Conservation (phyloP, 2,888 invertebrate species). For the Agriopis leucophaearia region DNA sequence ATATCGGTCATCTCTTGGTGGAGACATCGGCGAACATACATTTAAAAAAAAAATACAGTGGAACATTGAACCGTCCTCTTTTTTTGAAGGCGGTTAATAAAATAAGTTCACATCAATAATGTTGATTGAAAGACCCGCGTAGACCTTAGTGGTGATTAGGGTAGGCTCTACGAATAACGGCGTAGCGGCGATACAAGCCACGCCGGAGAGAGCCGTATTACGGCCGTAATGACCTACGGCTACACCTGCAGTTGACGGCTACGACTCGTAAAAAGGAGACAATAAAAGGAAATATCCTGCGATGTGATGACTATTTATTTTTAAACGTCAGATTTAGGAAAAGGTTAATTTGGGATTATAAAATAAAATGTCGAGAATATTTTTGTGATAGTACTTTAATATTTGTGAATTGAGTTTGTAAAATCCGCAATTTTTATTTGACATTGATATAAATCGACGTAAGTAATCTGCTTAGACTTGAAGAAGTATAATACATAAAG, state of each 20-base stretch:
- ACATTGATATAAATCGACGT: too few relatives aligned
- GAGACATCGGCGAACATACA: too few relatives aligned
- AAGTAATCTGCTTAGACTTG: too few relatives aligned
- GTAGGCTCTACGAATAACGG: slow-evolving; percentile 33
- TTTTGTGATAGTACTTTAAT: background rate
- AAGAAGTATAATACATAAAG: too few relatives aligned
- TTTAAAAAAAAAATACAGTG: too few relatives aligned
- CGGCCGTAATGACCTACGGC: slow-evolving; percentile 68
- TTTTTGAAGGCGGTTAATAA: too few relatives aligned
- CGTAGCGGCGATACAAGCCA: slow-evolving; percentile 49
- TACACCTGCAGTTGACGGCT: slow-evolving; percentile 74
- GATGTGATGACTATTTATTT: slow-evolving; percentile 56
- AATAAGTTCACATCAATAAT: slow-evolving; percentile 52
- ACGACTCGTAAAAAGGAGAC: slow-evolving; percentile 64
- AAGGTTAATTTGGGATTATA: slow-evolving; percentile 20
- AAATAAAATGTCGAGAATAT: slow-evolving; percentile 15
- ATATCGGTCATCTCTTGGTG: too few relatives aligned
- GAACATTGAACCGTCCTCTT: too few relatives aligned
- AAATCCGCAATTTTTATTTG: background rate
- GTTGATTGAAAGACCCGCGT: slow-evolving; percentile 58
- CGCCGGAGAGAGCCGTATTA: slow-evolving; percentile 48
- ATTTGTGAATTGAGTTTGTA: background rate
- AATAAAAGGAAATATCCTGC: slow-evolving; percentile 60
- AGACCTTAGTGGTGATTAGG: slow-evolving; percentile 54
- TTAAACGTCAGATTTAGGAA: slow-evolving; percentile 20